Evolutionary conservation across 2,113 vertebrate species (phyloP).

Genomic region (Tangachromis dhanisi): DNA sequence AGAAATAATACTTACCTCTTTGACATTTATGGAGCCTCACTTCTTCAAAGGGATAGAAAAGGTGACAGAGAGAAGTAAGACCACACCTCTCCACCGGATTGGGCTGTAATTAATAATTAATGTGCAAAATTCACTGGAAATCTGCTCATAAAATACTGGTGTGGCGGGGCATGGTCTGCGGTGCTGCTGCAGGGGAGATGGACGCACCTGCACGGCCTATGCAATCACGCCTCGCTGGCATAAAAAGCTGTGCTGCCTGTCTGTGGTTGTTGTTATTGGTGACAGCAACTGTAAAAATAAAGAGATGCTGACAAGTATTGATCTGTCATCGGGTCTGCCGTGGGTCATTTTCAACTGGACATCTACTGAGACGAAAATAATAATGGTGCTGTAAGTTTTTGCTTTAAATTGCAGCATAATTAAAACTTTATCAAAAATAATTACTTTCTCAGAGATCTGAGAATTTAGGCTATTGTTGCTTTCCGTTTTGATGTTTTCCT

Average conservation of each 20-base stretch:
- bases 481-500: not conserved
- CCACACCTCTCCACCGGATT: not conserved
- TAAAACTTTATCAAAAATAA: not conserved
- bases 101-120: not conserved
- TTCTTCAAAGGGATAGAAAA: not conserved
- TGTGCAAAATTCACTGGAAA: not conserved
- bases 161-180: not conserved
- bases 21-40: not conserved
- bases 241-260: not conserved
- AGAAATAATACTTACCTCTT: not conserved
- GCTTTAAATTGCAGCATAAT: not conserved
- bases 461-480: not conserved
- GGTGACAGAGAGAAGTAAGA: not conserved
- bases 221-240: not conserved
- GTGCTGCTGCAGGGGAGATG: not conserved
- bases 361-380: rapidly evolving
- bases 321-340: not conserved
- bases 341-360: not conserved
- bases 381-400: not conserved
- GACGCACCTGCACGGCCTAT: not conserved
- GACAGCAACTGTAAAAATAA: not conserved
- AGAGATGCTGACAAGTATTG: not conserved
- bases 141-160: not conserved
- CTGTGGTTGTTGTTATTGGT: not conserved
- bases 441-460: not conserved